phyloP scores from a whole-genome alignment of 2,113 vertebrate species.

The Hippocampus abdominalis region DNA sequence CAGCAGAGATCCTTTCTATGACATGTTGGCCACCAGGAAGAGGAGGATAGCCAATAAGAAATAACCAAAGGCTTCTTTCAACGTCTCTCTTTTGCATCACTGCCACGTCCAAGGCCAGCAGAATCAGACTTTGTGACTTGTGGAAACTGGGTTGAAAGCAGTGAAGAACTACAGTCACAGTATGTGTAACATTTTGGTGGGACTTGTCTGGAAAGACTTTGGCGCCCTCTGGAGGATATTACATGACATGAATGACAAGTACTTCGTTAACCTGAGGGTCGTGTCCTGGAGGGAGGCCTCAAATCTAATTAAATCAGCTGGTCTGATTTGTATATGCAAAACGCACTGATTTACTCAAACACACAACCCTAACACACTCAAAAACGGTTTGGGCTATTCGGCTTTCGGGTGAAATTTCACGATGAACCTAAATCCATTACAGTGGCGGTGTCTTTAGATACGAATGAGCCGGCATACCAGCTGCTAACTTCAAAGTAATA shows the following conservation, averaged over 20 bases:
- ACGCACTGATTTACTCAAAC: slow-evolving; percentile 13
- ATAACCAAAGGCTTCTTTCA: slow-evolving; percentile 58
- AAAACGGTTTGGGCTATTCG: not conserved
- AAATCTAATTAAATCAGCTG: slow-evolving; percentile 63
- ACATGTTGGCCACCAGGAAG: slow-evolving; percentile 97
- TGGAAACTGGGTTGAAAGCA: not conserved
- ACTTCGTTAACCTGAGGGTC: not conserved
- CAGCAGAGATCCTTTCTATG: slow-evolving; percentile 97
- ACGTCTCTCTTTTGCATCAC: slow-evolving; percentile 24
- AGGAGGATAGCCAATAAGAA: slow-evolving; percentile 95
- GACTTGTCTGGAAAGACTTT: not conserved
- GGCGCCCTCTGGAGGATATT: slow-evolving; percentile 26
- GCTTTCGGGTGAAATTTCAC: not conserved
- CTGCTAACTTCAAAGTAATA: too few relatives aligned
- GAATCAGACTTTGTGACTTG: not conserved
- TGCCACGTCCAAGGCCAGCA: not conserved
- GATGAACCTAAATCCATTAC: not conserved
- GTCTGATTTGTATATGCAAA: slow-evolving; percentile 62
- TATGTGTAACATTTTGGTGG: not conserved
- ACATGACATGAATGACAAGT: slow-evolving; percentile 10
- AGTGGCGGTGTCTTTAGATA: too few relatives aligned
- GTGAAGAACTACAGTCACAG: not conserved
- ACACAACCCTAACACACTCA: not conserved
- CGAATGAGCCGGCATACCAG: too few relatives aligned
- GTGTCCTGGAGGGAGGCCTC: slow-evolving; percentile 22